Conservation (phyloP, 2,888 invertebrate genomes). For the Scaptomyza flava region DNA sequence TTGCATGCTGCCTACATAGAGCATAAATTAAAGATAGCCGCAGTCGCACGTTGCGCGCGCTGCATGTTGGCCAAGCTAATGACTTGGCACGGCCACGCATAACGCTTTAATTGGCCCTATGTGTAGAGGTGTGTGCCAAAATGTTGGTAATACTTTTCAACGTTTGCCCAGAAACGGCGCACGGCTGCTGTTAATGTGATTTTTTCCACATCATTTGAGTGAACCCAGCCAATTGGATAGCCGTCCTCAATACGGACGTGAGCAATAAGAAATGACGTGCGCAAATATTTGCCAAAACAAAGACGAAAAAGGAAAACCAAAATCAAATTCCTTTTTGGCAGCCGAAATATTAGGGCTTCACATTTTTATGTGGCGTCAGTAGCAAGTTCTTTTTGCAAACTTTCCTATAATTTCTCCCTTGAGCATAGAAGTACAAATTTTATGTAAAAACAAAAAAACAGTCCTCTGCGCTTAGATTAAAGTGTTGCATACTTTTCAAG, state of each 20-base stretch:
- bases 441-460: slow-evolving; percentile 2
- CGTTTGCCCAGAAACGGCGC: slow-evolving; percentile 41
- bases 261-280: slow-evolving; percentile 60
- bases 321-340: slow-evolving; percentile 2
- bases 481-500: neutral
- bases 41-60: slow-evolving; percentile 23
- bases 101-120: slow-evolving; percentile 59
- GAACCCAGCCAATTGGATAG: slow-evolving; percentile 41
- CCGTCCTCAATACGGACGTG: slow-evolving; percentile 30
- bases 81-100: slow-evolving; percentile 47
- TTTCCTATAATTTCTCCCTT: slow-evolving; percentile 9
- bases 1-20: slow-evolving; percentile 40
- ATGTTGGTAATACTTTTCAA: slow-evolving; percentile 34
- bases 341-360: slow-evolving; percentile 35
- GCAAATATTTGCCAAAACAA: slow-evolving; percentile 69
- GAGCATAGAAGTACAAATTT: slow-evolving; percentile 16
- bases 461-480: slow-evolving; percentile 21
- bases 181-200: slow-evolving; percentile 73
- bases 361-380: slow-evolving; percentile 16
- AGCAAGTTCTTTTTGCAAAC: slow-evolving; percentile 1
- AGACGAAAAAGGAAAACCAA: slow-evolving; percentile 12
- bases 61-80: slow-evolving; percentile 42
- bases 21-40: slow-evolving; percentile 64
- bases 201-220: slow-evolving; percentile 72
- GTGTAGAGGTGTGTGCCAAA: slow-evolving; percentile 21